Percentiles rank a stretch among this genome's conserved stretches.
Evolutionary conservation across 2,113 vertebrate species (phyloP).

Genomic region (Orthochromis indermauri): DNA sequence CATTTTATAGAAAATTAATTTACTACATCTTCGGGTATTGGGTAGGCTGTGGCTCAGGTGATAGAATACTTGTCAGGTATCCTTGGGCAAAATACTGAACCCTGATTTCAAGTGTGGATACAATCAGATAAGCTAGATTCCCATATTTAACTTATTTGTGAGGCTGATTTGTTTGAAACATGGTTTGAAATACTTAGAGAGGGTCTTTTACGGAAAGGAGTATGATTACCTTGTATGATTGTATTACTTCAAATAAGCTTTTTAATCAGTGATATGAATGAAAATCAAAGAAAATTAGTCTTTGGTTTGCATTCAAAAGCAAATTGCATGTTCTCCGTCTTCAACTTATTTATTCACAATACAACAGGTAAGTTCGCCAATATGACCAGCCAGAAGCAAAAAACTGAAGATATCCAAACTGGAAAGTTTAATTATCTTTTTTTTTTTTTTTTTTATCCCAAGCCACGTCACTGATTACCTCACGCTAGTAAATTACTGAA

Average conservation of each 20-base stretch:
- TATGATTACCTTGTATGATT: not conserved
- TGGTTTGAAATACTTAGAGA: not conserved
- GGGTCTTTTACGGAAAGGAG: not conserved
- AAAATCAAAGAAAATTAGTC: accelerated
- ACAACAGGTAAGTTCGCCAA: not conserved
- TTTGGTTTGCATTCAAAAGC: not conserved
- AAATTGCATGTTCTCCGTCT: not conserved
- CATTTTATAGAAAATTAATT: not conserved
- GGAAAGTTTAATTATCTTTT: not conserved
- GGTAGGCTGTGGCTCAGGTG: not conserved
- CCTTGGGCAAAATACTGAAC: not conserved
- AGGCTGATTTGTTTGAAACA: not conserved
- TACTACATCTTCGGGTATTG: not conserved
- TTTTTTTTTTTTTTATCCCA: not conserved
- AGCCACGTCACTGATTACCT: not conserved
- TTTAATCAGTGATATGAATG: not conserved
- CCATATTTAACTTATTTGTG: not conserved
- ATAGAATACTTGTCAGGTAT: not conserved
- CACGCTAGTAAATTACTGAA: not conserved
- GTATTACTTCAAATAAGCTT: not conserved
- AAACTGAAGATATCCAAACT: not conserved
- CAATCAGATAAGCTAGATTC: not conserved
- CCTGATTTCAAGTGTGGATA: not conserved
- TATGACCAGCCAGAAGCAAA: not conserved
- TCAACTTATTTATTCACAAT: not conserved